Conservation (phyloP, 1,140 invertebrate genomes). For the Chironomus striatipennis region DNA sequence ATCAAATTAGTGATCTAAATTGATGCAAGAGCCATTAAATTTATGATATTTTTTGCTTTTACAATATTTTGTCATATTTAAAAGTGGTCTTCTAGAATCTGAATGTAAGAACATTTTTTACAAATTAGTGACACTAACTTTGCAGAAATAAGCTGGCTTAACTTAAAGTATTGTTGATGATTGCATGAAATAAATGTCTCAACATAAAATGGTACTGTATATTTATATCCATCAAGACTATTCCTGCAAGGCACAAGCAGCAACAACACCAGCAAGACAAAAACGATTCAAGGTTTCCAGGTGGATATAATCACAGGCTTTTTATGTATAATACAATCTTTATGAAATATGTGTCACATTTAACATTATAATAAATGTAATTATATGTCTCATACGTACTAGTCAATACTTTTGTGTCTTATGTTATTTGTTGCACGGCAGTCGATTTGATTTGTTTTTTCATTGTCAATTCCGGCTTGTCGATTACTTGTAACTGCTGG, state of each 20-base stretch:
- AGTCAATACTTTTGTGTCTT: background rate
- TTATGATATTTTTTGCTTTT: no score
- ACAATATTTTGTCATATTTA: no score
- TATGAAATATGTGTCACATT: constrained; percentile 22
- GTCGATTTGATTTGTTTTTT: constrained; percentile 3
- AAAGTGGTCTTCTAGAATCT: no score
- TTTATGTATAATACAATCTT: background rate
- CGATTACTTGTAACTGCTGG: background rate
- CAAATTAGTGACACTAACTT: no score
- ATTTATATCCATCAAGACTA: background rate
- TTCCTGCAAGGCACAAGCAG: constrained; percentile 6
- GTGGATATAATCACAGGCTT: background rate
- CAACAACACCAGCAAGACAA: background rate
- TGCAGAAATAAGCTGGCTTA: no score
- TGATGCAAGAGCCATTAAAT: background rate
- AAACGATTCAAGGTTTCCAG: background rate
- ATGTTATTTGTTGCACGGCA: background rate
- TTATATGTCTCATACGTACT: constrained; percentile 9
- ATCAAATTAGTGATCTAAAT: constrained; percentile 3
- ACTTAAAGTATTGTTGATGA: no score
- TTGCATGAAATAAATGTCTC: no score
- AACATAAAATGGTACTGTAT: no score
- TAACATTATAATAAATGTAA: constrained; percentile 22
- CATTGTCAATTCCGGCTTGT: constrained; percentile 11
- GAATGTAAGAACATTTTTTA: no score